Base-by-base conservation (phyloP, 1,140 invertebrate genomes). In the Ceratitis capitata region DNA sequence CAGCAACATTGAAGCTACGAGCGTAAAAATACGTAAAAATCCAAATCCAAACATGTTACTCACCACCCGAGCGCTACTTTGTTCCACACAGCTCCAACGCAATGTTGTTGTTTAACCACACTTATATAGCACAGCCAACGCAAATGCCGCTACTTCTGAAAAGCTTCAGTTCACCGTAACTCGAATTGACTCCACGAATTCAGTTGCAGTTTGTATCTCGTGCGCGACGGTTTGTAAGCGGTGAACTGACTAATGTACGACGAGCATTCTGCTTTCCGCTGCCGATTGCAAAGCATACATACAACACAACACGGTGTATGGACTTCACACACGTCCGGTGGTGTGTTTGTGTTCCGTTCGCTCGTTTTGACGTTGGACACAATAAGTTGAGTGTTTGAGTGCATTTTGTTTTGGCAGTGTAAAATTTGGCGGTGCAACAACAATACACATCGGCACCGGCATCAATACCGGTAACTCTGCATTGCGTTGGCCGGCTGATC, bases 201-300 rank as follows among this genome's bases (percentile, higher is more conserved):
- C 83, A 84, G 83, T 84, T 64, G 29, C 83, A 39, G 83, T 56
- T 84, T 64, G 53, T 84, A 35, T 61, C 32, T 84, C 83, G 83
- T 12, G 83, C 56, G 83, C 56, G 83, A 53, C 39, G 53, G 83
- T 84, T 84, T 10, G 83, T 49, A 53, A 32, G 29, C 49, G 49
- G 47, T 49, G 47, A 51, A 83, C 16, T 19, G 53, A n/a, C n/a
- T n/a, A n/a, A n/a, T n/a, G n/a, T n/a, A n/a, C n/a, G 23, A 23
- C 9, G 10, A 10, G 16, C n/a, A n/a, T 78, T 45, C 32, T 53
- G 82, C 45, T 51, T 6, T 56, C 5, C 45, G n/a, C 45, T 29
- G 32, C 29, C 35, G 42, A 82, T 47, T 82, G 69, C 35, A 32
- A 47, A 78, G 35, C 35, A 47, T 23, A 19, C 53, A 61, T 9